Evolutionary conservation across 2,797 vertebrate species (phyloP).

Genomic region (Chiloscyllium punctatum): DNA sequence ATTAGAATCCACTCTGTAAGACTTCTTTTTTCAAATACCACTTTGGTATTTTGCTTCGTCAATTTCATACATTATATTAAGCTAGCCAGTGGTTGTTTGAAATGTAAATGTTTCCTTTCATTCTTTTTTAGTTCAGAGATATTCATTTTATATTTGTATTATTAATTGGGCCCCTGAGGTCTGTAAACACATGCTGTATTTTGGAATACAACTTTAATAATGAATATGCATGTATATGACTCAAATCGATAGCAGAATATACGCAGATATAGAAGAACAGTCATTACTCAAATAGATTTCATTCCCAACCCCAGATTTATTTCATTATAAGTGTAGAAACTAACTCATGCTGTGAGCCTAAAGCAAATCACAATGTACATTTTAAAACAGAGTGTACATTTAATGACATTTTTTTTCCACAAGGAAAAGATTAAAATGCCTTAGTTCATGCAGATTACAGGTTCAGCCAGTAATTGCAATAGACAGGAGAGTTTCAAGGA

Average conservation of each 20-base stretch:
- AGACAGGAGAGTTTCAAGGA: constrained; percentile 75
- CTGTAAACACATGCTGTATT: not conserved
- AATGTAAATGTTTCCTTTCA: not conserved
- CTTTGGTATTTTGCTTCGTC: too few species aligned
- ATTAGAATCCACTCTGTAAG: not conserved
- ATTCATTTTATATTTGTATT: constrained; percentile 3
- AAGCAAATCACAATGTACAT: constrained; percentile 54
- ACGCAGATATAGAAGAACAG: not conserved
- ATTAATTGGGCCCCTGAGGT: not conserved
- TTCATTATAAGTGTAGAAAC: constrained; percentile 1
- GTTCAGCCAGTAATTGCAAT: constrained; percentile 68
- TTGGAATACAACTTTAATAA: constrained; percentile 18
- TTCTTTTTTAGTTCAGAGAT: not conserved
- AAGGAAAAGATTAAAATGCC: constrained; percentile 69
- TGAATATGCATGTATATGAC: not conserved
- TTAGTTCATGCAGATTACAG: constrained; percentile 64
- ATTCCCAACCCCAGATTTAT: constrained; percentile 18
- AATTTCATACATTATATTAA: not conserved
- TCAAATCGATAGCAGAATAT: not conserved
- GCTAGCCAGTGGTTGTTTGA: not conserved
- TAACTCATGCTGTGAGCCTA: constrained; percentile 49
- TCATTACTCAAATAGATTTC: constrained; percentile 11
- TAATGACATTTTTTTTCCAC: constrained; percentile 59
- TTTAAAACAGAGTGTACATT: constrained; percentile 57
- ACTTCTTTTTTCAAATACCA: not conserved